These are phyloP conservation scores for Oreochromis tanganicae DNA, from an alignment of 2,113 vertebrate genomes.

Conservation along the genomic window DNA sequence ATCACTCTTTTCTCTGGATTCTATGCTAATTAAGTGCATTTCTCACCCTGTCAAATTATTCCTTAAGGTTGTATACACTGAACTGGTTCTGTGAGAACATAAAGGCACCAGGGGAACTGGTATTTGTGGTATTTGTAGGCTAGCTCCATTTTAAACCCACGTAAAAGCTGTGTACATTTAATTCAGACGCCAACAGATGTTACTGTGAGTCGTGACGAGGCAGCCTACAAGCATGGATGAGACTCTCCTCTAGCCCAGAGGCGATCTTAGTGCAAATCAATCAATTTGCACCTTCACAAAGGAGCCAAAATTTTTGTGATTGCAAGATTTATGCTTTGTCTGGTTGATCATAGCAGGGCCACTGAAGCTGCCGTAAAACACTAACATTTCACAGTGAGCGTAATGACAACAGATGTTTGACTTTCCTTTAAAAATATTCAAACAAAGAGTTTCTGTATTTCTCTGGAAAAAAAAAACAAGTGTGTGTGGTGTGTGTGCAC, in stretches of 20 bases:
- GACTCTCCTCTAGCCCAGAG: conserved; percentile 5
- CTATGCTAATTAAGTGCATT: not conserved
- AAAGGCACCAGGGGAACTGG: not conserved
- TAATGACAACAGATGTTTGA: conserved; percentile 21
- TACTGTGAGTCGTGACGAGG: not conserved
- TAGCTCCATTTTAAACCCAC: not conserved
- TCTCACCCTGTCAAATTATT: not conserved
- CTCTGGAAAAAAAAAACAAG: fast-evolving
- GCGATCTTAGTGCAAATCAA: conserved; percentile 27
- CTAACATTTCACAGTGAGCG: conserved; percentile 17
- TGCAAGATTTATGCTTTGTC: conserved; percentile 26
- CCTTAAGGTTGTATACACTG: not conserved
- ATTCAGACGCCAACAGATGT: not conserved
- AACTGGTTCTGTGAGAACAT: not conserved
- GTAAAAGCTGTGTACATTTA: not conserved
- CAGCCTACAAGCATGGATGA: conserved; percentile 5
- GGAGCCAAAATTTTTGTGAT: conserved; percentile 21
- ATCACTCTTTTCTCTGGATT: not conserved
- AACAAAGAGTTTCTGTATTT: not conserved
- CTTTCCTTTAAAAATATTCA: not conserved
- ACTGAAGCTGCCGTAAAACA: not conserved
- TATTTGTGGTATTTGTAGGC: not conserved
- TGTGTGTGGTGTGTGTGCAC: not conserved
- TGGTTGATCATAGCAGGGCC: not conserved
- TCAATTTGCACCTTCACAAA: conserved; percentile 27